Percentiles rank a stretch among this genome's conserved stretches.
These are phyloP conservation scores for Drosophila quinaria DNA, from an alignment of 2,888 invertebrate species.

Conservation along the genomic window DNA sequence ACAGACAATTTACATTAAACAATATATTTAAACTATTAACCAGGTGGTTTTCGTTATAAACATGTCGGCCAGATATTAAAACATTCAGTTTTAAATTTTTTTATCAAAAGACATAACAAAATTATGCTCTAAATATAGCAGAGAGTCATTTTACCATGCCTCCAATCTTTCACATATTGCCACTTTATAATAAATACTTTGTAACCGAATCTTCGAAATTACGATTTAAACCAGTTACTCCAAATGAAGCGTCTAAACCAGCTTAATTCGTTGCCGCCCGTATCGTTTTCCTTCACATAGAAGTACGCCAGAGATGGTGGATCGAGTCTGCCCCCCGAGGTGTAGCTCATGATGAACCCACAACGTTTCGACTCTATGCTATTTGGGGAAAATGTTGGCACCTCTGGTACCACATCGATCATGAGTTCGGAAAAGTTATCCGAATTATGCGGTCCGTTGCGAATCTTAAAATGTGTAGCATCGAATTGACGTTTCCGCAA, in stretches of 20 bases:
- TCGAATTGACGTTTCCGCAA: constrained; percentile 16
- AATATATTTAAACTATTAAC: background rate
- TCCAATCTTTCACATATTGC: background rate
- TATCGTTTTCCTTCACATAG: constrained; percentile 31
- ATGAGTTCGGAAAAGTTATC: constrained; percentile 29
- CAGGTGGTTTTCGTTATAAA: background rate
- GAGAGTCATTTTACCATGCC: background rate
- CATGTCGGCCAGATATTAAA: background rate
- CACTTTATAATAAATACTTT: background rate
- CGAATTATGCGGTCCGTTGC: background rate
- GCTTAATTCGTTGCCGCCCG: background rate
- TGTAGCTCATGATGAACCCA: constrained; percentile 52
- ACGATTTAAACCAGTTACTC: background rate
- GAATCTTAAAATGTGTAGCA: constrained; percentile 27
- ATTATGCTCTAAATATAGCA: background rate
- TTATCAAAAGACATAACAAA: background rate
- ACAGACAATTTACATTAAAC: background rate
- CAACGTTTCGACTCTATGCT: background rate
- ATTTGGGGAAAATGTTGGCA: background rate
- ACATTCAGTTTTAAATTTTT: background rate
- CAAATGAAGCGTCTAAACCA: constrained; percentile 44
- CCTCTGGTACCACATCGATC: constrained; percentile 20
- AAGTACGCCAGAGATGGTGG: constrained; percentile 25
- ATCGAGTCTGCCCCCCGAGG: background rate
- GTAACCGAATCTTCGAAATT: background rate